Evolutionary conservation across 2,797 vertebrate genomes (phyloP).

Genomic region (Coendou prehensilis): DNA sequence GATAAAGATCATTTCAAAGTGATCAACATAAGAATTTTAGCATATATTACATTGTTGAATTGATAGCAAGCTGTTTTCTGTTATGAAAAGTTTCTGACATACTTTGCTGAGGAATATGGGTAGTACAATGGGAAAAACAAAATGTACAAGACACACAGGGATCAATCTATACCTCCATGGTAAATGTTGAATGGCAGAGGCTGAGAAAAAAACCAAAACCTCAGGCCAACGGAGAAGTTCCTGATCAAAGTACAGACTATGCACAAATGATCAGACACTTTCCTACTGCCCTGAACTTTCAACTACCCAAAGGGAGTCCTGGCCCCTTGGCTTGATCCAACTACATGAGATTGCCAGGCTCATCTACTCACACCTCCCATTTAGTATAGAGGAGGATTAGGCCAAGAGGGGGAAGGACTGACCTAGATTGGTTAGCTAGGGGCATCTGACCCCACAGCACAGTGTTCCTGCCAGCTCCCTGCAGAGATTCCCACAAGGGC

Average conservation of each 20-base stretch:
- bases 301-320: neutral
- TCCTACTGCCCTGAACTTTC: neutral
- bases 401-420: neutral
- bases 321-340: neutral
- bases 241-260: neutral
- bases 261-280: too few relatives aligned
- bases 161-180: neutral
- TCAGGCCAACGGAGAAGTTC: neutral
- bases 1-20: constrained; percentile 79
- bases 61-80: constrained; percentile 76
- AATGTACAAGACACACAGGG: neutral
- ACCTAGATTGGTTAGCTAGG: neutral
- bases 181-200: neutral
- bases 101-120: constrained; percentile 80
- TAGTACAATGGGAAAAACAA: constrained; percentile 66
- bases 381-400: neutral
- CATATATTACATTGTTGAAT: constrained; percentile 60
- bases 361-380: neutral
- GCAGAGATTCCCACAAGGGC: neutral
- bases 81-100: constrained; percentile 72
- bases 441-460: neutral
- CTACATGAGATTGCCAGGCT: neutral
- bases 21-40: constrained; percentile 61
- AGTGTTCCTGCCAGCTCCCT: neutral
- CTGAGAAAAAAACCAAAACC: neutral